These are phyloP conservation scores for Drosophila tropicalis DNA, from an alignment of 1,140 invertebrate species.

Conservation along the genomic window DNA sequence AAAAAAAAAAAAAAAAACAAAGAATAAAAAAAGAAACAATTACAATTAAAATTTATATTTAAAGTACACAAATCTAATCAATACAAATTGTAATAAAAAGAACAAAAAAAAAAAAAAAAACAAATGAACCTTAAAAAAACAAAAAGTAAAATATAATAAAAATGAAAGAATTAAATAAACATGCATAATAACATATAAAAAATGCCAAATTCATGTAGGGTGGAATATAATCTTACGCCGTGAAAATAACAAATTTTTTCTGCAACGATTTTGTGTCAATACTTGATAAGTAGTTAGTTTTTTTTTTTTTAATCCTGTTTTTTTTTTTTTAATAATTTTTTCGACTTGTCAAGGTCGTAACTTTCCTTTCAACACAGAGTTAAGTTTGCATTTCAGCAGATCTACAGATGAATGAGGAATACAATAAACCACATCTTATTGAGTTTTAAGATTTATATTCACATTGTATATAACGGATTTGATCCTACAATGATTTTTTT, in stretches of 20 bases:
- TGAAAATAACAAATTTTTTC: neutral
- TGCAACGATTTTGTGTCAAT: no score
- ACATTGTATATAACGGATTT: neutral
- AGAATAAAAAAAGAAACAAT: conserved; percentile 1
- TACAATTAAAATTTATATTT: conserved; percentile 14
- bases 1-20: neutral
- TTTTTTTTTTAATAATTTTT: no score
- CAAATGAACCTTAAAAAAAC: conserved; percentile 25
- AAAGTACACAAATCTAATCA: conserved; percentile 50
- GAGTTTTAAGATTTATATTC: no score
- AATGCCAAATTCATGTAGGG: neutral
- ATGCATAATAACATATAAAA: conserved; percentile 13
- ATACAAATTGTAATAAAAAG: conserved; percentile 60
- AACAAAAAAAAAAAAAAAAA: conserved; percentile 24
- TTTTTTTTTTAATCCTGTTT: no score
- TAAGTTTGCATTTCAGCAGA: no score
- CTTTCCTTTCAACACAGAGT: no score
- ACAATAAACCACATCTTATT: no score
- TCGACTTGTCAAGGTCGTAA: no score
- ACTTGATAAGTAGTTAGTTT: no score
- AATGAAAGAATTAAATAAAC: conserved; percentile 30
- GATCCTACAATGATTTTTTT: neutral
- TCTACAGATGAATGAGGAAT: no score
- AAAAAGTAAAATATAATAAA: conserved; percentile 38
- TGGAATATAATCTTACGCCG: neutral